These are phyloP conservation scores for Ploceus nigricollis DNA, from an alignment of 2,113 vertebrate genomes.

Conservation along the genomic window DNA sequence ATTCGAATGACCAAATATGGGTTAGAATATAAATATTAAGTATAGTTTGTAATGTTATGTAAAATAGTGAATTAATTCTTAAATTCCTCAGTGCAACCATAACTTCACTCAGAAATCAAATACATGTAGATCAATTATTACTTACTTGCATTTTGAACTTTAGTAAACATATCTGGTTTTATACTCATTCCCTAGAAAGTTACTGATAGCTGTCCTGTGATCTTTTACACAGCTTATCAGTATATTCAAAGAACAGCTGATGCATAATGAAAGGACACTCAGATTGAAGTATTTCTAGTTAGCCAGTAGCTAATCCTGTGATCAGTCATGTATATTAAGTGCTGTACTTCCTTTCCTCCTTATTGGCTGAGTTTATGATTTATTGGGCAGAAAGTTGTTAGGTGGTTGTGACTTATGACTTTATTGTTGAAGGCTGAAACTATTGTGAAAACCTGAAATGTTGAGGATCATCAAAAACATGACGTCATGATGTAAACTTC, in stretches of 20 bases:
- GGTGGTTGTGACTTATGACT: not conserved
- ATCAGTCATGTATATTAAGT: not conserved
- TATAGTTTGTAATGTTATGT: not conserved
- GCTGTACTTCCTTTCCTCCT: not conserved
- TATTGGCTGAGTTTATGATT: not conserved
- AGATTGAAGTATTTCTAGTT: not conserved
- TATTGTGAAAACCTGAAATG: not conserved
- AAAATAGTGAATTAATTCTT: not conserved
- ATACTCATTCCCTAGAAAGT: not conserved
- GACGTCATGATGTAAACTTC: not conserved
- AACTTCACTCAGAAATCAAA: not conserved
- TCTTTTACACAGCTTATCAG: not conserved
- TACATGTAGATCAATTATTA: not conserved
- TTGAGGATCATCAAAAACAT: not conserved
- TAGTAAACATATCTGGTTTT: not conserved
- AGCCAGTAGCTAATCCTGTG: not conserved
- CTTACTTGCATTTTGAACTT: not conserved
- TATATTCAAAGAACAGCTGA: not conserved
- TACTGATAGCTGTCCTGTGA: not conserved
- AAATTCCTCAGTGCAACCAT: not conserved
- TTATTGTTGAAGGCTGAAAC: not conserved
- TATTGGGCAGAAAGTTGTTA: not conserved
- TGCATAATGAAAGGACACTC: not conserved
- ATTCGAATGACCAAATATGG: not conserved
- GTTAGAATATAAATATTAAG: not conserved